Percentiles rank a stretch among this genome's conserved stretches.
Conservation (phyloP, 2,113 vertebrate genomes). For the Leptosomus discolor region DNA sequence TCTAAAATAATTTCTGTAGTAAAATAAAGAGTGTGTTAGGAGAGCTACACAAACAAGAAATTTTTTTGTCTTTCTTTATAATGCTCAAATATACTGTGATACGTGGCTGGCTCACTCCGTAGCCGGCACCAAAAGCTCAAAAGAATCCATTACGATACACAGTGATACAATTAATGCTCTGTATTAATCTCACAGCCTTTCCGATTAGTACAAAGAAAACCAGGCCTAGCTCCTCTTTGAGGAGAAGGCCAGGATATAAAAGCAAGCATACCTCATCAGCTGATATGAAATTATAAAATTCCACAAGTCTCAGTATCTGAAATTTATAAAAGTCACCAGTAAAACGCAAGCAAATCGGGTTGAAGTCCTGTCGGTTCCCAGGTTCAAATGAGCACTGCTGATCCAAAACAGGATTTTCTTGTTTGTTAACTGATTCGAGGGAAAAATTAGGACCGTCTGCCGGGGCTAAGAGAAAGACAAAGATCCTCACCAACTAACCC, state of each 20-base stretch:
- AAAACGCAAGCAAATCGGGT: slow-evolving; percentile 59
- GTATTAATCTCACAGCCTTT: slow-evolving; percentile 78
- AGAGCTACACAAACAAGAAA: slow-evolving; percentile 76
- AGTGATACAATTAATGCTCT: slow-evolving; percentile 83
- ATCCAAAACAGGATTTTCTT: not conserved
- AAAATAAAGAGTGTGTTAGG: slow-evolving; percentile 84
- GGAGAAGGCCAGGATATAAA: slow-evolving; percentile 76
- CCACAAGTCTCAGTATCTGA: slow-evolving; percentile 61
- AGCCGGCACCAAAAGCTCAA: slow-evolving; percentile 67
- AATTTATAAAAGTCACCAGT: slow-evolving; percentile 73
- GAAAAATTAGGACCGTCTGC: not conserved
- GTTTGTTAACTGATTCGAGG: not conserved
- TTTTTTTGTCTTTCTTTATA: slow-evolving; percentile 65
- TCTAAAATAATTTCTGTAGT: slow-evolving; percentile 87
- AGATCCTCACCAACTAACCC: not conserved
- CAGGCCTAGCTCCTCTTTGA: slow-evolving; percentile 76
- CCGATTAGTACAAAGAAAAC: slow-evolving; percentile 80
- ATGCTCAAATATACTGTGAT: slow-evolving; percentile 73
- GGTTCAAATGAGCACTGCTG: slow-evolving; percentile 3
- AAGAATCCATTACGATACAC: slow-evolving; percentile 75
- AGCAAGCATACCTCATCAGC: slow-evolving; percentile 82
- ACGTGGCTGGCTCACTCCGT: slow-evolving; percentile 35
- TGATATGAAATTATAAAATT: slow-evolving; percentile 80
- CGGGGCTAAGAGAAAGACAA: not conserved
- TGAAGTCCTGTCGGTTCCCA: slow-evolving; percentile 50